Evolutionary conservation across 2,888 invertebrate genomes (phyloP).

Genomic region (Melieria picta): DNA sequence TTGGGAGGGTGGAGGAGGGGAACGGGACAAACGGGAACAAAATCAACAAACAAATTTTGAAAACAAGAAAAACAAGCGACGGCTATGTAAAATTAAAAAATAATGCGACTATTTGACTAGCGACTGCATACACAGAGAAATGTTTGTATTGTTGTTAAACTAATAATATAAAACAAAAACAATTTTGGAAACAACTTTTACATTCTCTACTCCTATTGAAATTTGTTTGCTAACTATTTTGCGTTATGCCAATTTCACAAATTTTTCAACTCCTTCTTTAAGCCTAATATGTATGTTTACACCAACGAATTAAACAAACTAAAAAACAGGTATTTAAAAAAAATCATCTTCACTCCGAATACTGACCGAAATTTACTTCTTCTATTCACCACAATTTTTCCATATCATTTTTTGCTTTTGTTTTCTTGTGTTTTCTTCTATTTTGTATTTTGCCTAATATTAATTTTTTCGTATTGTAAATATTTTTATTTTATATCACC

Average conservation of each 20-base stretch:
- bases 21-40: not conserved
- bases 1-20: too few species aligned
- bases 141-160: not conserved
- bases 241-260: too few species aligned
- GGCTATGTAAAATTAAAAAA: not conserved
- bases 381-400: slow-evolving; percentile 14
- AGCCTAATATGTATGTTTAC: slow-evolving; percentile 33
- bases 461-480: too few species aligned
- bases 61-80: not conserved
- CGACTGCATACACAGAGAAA: too few species aligned
- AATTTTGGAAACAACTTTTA: slow-evolving; percentile 20
- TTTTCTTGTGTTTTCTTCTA: slow-evolving; percentile 24
- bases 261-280: too few species aligned
- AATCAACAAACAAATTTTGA: not conserved
- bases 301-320: not conserved
- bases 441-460: too few species aligned
- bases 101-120: not conserved
- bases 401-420: slow-evolving; percentile 21
- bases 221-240: slow-evolving; percentile 25
- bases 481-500: too few species aligned
- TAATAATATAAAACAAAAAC: slow-evolving; percentile 3
- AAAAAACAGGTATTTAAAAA: slow-evolving; percentile 3
- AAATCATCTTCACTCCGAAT: slow-evolving; percentile 43
- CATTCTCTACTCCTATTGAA: slow-evolving; percentile 26
- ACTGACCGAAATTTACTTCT: slow-evolving; percentile 45